Evolutionary conservation across 2,797 vertebrate species (phyloP), one percentile per base, ranked within the genome.

Genomic region (Momotus momota): DNA sequence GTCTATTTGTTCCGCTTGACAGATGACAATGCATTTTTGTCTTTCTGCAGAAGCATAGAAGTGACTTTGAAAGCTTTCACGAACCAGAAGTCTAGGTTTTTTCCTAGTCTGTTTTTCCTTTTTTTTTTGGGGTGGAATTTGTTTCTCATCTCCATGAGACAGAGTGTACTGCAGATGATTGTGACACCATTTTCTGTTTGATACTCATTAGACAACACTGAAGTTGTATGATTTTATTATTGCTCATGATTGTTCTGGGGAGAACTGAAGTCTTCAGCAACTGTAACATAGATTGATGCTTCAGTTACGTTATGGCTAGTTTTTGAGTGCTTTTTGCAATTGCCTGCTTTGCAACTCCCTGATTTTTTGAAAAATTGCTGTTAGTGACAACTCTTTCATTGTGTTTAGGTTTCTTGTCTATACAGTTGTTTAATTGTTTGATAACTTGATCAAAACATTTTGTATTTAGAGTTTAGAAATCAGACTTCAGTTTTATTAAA

Each of bases 1-100:
- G 83, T 87, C 79, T 88, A 93, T 97, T 97, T 93, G 94, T 97
- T 96, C 94, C 85, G 75, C 96, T 95, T 25, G 92, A 96, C 40
- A 88, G 81, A 96, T 93, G 75, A 94, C 86, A 92, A 91, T 90
- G 93, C 66, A 33, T 89, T 91, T 93, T 95, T 92, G 85, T 92
- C 67, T 94, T 96, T 94, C 74, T 90, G 18, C 58, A 75, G 46
- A 67, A 86, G 22, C 75, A 21, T 3, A 81, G 70, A 91, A 84
- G 67, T 77, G 57, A 79, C 60, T 93, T 85, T 40, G 71, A 60
- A 96, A 82, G 54, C 33, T 83, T 54, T 86, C 49, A 64, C 35
- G 43, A 70, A 43, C 17, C 21, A 86, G 35, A 66, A 88, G 7
- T 27, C 26, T 58, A 35, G 27, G 17, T 11, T 27, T 67, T 48